These are phyloP conservation scores for Caranx ignobilis DNA, from an alignment of 2,113 vertebrate species.

Conservation along the genomic window DNA sequence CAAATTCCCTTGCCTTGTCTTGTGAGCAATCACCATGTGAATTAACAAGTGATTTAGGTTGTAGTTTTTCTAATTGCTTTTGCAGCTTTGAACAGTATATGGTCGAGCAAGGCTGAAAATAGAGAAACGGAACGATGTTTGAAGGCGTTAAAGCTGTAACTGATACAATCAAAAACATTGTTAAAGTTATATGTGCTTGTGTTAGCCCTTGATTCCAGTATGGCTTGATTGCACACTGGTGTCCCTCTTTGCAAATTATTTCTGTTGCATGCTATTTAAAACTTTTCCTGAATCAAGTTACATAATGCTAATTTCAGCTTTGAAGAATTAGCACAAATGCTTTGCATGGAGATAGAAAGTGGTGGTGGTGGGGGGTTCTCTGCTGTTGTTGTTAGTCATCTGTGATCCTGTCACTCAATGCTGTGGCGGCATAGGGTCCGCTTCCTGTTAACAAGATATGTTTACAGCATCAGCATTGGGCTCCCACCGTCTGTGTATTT, in stretches of 20 bases:
- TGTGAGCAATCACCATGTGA: constrained; percentile 66
- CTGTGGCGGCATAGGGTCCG: constrained; percentile 70
- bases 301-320: constrained; percentile 29
- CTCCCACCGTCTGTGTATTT: constrained; percentile 75
- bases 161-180: background rate
- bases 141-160: background rate
- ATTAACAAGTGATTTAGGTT: constrained; percentile 68
- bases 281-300: constrained; percentile 14
- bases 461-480: constrained; percentile 80
- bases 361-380: constrained; percentile 27
- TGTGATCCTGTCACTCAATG: constrained; percentile 76
- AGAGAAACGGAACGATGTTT: background rate
- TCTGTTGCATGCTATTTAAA: background rate
- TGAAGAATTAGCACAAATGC: constrained; percentile 49
- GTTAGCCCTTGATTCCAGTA: background rate
- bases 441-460: constrained; percentile 83
- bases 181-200: background rate
- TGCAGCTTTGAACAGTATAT: constrained; percentile 41
- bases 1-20: constrained; percentile 64
- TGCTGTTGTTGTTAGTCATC: constrained; percentile 72
- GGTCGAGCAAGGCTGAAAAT: constrained; percentile 40
- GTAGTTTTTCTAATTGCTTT: constrained; percentile 56
- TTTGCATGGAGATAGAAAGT: constrained; percentile 32
- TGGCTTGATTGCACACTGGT: background rate
- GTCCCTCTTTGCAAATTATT: background rate